A percentile compares a stretch with the other conserved stretches of the same genome.
phyloP scores from a whole-genome alignment of 2,888 invertebrate species.

The Cheilosia vulpina region DNA sequence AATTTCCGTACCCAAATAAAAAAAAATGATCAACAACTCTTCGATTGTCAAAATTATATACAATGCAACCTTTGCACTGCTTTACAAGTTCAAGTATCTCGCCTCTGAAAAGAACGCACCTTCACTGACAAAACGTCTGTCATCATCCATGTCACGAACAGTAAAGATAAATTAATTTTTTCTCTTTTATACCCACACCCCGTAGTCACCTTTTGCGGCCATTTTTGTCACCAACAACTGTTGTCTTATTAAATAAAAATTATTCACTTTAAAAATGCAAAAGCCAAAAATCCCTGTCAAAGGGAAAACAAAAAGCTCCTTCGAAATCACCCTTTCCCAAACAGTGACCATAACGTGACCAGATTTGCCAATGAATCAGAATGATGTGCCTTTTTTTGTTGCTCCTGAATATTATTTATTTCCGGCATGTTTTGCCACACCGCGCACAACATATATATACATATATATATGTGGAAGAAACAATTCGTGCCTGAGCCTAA shows the following conservation, averaged over 20 bases:
- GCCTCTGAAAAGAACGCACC: no score
- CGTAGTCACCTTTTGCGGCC: background rate
- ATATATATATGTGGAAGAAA: slow-evolving; percentile 32
- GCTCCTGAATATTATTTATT: slow-evolving; percentile 50
- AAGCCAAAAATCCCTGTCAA: background rate
- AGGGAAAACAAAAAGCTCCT: background rate
- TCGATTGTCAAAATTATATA: no score
- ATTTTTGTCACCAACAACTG: slow-evolving; percentile 9
- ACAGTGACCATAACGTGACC: slow-evolving; percentile 42
- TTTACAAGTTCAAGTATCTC: no score
- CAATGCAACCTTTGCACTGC: no score
- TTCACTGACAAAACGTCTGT: no score
- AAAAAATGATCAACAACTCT: no score
- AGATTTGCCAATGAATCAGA: slow-evolving; percentile 50
- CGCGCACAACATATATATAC: slow-evolving; percentile 20
- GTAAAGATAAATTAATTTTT: background rate
- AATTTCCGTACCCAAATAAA: no score
- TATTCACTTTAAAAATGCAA: slow-evolving; percentile 12
- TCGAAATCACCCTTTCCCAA: background rate
- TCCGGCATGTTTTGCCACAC: slow-evolving; percentile 41
- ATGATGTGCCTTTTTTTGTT: slow-evolving; percentile 28
- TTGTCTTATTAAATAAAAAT: slow-evolving; percentile 39
- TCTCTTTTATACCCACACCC: background rate
- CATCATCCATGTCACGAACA: no score
- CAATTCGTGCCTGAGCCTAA: slow-evolving; percentile 46